Percentiles rank a stretch among this genome's conserved stretches.
Conservation (phyloP, 2,797 vertebrate species). For the Rhadinocentrus ornatus region DNA sequence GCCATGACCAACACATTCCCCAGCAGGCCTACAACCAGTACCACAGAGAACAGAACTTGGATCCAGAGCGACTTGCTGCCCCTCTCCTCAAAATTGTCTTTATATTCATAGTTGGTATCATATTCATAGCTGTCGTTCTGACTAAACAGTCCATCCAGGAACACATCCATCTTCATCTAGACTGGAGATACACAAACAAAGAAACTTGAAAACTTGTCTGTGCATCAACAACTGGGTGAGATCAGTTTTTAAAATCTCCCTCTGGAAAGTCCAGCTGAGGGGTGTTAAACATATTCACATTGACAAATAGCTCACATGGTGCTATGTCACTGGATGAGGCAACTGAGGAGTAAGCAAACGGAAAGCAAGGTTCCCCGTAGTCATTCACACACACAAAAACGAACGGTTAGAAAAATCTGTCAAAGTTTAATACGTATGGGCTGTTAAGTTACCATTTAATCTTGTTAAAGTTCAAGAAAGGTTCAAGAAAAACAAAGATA, state of each 20-base stretch:
- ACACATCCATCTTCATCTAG: conserved; percentile 29
- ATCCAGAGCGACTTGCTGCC: conserved; percentile 49
- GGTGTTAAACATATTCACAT: conserved; percentile 1
- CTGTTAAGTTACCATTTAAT: background rate
- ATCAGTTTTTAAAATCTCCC: background rate
- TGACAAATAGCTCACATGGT: conserved; percentile 59
- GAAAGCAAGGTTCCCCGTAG: conserved; percentile 33
- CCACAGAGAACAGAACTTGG: conserved; percentile 72
- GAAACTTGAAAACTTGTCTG: conserved; percentile 11
- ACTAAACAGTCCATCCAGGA: conserved; percentile 63
- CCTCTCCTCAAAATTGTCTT: background rate
- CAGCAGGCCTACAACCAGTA: conserved; percentile 78
- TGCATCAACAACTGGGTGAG: background rate
- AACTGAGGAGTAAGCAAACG: conserved; percentile 35
- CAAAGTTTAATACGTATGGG: background rate
- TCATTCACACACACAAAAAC: background rate
- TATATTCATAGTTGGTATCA: conserved; percentile 34
- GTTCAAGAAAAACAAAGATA: background rate
- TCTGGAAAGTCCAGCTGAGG: background rate
- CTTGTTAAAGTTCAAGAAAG: background rate
- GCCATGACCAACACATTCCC: conserved; percentile 79
- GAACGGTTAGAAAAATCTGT: no score
- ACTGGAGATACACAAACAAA: conserved; percentile 23
- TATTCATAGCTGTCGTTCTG: conserved; percentile 53
- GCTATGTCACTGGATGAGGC: conserved; percentile 52